Evolutionary conservation across 92 coral and sea anemone genomes (phyloP).

Genomic region (Phenganax stokvisi): DNA sequence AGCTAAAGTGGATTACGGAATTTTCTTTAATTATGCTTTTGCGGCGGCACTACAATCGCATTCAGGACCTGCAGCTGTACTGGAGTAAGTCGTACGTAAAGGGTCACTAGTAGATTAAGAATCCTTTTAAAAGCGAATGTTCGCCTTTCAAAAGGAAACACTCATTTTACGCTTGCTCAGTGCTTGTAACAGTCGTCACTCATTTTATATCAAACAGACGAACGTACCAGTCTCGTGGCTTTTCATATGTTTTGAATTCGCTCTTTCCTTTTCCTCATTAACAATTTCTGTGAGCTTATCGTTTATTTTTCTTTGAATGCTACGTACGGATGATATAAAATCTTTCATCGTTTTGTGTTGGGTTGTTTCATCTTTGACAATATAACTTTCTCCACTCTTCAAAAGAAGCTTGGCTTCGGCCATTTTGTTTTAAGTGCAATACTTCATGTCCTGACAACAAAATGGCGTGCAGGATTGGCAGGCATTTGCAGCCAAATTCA

Average conservation of each 20-base stretch:
- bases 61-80: neutral
- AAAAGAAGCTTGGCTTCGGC: slow-evolving; percentile 28
- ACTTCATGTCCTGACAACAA: slow-evolving; percentile 1
- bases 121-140: too few species aligned
- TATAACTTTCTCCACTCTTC: slow-evolving; percentile 19
- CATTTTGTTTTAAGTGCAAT: neutral
- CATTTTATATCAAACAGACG: neutral
- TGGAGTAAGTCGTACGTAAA: too few species aligned
- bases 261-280: slow-evolving; percentile 19
- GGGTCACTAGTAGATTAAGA: too few species aligned
- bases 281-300: slow-evolving; percentile 30
- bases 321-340: slow-evolving; percentile 17
- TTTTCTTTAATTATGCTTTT: too few species aligned
- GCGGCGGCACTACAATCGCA: too few species aligned
- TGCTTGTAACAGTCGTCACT: too few species aligned
- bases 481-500: too few species aligned
- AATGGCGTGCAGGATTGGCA: neutral
- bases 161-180: too few species aligned
- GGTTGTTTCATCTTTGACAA: slow-evolving; percentile 3
- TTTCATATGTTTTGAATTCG: neutral
- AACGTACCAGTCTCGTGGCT: neutral
- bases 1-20: too few species aligned
- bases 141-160: too few species aligned
- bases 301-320: slow-evolving; percentile 25
- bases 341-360: slow-evolving; percentile 9